A percentile compares a stretch with the other conserved stretches of the same genome.
phyloP scores from a whole-genome alignment of 2,113 vertebrate species.

The Grammomys dolichurus region DNA sequence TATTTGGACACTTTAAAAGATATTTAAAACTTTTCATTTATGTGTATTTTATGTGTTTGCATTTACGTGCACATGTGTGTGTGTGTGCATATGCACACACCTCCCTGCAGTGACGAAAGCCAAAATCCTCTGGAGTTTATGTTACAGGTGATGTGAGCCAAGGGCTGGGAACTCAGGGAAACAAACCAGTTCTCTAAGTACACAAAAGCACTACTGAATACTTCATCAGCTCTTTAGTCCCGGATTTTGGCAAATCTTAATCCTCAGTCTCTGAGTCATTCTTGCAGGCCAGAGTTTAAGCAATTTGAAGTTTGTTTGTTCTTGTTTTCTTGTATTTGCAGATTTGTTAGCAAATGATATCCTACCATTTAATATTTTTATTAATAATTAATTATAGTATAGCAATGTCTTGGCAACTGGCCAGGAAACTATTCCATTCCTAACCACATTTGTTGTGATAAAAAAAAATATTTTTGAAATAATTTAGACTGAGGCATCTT shows the following conservation, averaged over 20 bases:
- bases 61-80: not conserved
- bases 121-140: not conserved
- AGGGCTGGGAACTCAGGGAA: too few relatives aligned
- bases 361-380: not conserved
- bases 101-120: too few relatives aligned
- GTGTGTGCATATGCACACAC: too few relatives aligned
- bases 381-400: not conserved
- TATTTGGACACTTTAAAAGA: not conserved
- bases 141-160: not conserved
- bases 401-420: not conserved
- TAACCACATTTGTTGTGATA: not conserved
- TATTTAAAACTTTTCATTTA: not conserved
- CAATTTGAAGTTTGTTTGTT: not conserved
- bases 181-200: too few relatives aligned
- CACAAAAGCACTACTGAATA: rapidly evolving
- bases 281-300: not conserved
- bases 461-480: not conserved
- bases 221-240: not conserved
- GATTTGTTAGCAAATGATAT: not conserved
- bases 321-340: not conserved
- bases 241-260: conserved; percentile 1
- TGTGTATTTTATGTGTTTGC: not conserved
- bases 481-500: not conserved
- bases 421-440: not conserved
- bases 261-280: conserved; percentile 15